phyloP scores from a whole-genome alignment of 2,797 vertebrate genomes.

The Alcedo quadribrachys region DNA sequence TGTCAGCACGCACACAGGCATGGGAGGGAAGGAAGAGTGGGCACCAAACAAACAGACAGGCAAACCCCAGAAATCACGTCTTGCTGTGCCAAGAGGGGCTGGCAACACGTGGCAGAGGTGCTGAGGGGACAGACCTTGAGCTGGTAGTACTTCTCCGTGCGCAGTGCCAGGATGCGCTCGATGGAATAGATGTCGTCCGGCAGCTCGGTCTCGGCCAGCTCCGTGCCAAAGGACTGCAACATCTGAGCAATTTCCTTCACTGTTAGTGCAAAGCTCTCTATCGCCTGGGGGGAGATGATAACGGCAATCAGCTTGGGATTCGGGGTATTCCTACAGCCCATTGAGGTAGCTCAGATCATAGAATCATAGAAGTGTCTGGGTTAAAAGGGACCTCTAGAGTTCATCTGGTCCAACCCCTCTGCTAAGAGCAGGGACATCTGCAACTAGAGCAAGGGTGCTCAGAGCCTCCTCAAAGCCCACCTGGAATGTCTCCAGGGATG shows the following conservation, averaged over 20 bases:
- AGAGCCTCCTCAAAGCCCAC: no score
- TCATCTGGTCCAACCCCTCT: no score
- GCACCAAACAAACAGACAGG: background rate
- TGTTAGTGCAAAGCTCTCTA: conserved; percentile 94
- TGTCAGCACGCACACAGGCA: background rate
- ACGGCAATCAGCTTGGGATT: background rate
- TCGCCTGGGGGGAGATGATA: conserved; percentile 82
- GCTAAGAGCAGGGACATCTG: no score
- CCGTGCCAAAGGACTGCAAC: conserved; percentile 92
- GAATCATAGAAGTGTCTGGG: no score
- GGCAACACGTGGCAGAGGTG: rapidly evolving
- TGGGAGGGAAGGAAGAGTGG: background rate
- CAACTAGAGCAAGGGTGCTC: no score
- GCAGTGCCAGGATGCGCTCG: conserved; percentile 85
- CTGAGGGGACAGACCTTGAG: conserved; percentile 84
- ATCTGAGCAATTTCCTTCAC: conserved; percentile 97
- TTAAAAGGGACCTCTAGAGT: no score
- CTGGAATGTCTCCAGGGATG: no score
- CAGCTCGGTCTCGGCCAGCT: conserved; percentile 90
- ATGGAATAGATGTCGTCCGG: conserved; percentile 85
- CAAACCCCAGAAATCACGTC: background rate
- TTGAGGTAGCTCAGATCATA: no score
- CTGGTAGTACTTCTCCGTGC: conserved; percentile 89
- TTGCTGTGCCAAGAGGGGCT: background rate
- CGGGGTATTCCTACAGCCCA: background rate